Evolutionary conservation across 2,113 vertebrate species (phyloP).

Genomic region (Alaudala cheleensis): DNA sequence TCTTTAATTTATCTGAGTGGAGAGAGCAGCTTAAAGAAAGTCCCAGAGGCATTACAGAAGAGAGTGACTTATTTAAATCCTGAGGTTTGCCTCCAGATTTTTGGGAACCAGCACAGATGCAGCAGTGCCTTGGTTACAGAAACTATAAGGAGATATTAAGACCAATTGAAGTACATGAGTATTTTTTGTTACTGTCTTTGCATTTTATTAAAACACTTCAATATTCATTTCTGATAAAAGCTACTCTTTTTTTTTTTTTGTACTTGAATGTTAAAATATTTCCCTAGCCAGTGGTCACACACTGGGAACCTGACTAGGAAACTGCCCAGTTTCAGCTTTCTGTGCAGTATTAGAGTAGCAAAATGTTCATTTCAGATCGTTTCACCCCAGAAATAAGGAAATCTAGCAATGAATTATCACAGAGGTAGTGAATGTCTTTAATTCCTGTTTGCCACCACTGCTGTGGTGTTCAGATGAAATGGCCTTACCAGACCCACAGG

Average conservation of each 20-base stretch:
- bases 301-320: background rate
- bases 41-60: background rate
- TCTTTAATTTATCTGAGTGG: background rate
- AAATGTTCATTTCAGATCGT: background rate
- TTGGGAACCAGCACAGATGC: background rate
- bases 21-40: background rate
- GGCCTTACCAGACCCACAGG: background rate
- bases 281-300: background rate
- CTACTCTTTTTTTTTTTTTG: background rate
- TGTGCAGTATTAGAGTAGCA: background rate
- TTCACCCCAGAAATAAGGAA: background rate
- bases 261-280: slow-evolving; percentile 10
- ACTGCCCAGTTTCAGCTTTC: background rate
- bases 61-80: background rate
- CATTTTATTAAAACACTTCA: slow-evolving; percentile 34
- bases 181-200: slow-evolving; percentile 24
- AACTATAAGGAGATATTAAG: background rate
- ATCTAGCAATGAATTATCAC: background rate
- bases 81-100: background rate
- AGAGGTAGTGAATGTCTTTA: background rate
- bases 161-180: background rate
- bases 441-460: background rate
- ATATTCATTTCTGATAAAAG: slow-evolving; percentile 37
- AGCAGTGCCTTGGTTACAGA: background rate
- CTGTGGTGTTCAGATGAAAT: background rate